A percentile compares a stretch with the other conserved stretches of the same genome.
Evolutionary conservation across 2,113 vertebrate species (phyloP).

Genomic region (Solenodon paradoxus): DNA sequence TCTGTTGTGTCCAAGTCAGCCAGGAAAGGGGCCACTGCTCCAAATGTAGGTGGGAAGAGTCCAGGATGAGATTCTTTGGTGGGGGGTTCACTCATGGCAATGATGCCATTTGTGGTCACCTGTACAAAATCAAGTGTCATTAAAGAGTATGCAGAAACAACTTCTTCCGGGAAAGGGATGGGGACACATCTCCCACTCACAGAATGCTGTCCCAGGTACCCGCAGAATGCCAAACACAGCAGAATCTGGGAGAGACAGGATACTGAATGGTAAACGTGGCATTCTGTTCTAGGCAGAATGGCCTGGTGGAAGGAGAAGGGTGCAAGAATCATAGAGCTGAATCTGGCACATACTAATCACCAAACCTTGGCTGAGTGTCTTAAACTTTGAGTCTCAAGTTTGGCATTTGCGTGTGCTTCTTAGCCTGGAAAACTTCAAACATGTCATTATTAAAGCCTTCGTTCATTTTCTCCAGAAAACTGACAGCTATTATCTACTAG

Average conservation of each 20-base stretch:
- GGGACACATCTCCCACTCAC: fast-evolving
- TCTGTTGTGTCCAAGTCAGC: conserved; percentile 91
- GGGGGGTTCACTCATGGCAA: conserved; percentile 86
- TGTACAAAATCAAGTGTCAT: conserved; percentile 62
- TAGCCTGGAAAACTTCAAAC: background rate
- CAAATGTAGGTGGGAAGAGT: conserved; percentile 88
- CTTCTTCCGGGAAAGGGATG: background rate
- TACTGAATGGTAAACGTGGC: background rate
- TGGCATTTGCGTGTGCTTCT: background rate
- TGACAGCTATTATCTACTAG: background rate
- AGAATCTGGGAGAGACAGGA: background rate
- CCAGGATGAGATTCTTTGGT: conserved; percentile 85
- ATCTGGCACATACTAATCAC: no score
- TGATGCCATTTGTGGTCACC: conserved; percentile 92
- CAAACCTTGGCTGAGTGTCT: background rate
- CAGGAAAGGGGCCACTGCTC: conserved; percentile 88
- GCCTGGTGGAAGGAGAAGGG: background rate
- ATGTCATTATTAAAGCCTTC: background rate
- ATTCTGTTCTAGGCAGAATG: background rate
- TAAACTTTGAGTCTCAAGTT: background rate
- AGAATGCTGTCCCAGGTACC: background rate
- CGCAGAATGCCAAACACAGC: background rate
- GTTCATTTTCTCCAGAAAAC: background rate
- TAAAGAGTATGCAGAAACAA: background rate
- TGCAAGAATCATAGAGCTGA: background rate